Conservation (phyloP, 2,113 vertebrate genomes). For the Menura novaehollandiae region DNA sequence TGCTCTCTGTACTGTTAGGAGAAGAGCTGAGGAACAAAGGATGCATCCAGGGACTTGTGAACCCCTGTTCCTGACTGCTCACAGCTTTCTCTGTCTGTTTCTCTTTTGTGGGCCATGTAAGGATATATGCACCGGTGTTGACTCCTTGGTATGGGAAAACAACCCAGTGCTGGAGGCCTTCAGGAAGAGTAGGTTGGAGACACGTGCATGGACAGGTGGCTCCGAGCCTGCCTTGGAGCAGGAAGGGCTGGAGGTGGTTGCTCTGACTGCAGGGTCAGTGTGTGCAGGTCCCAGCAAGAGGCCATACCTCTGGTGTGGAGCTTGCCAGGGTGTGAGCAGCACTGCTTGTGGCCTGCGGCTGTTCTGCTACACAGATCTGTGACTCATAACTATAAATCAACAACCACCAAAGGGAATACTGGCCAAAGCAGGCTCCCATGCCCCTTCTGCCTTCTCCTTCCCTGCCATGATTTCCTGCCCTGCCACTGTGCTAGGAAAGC, state of each 20-base stretch:
- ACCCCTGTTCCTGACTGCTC: background rate
- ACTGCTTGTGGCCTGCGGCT: background rate
- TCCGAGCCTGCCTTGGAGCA: background rate
- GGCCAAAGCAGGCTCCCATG: background rate
- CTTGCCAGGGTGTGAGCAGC: background rate
- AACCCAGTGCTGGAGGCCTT: background rate
- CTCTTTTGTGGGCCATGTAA: background rate
- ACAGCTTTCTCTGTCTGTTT: background rate
- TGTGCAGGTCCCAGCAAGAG: background rate
- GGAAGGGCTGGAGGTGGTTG: background rate
- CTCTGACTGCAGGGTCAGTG: accelerated
- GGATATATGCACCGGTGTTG: background rate
- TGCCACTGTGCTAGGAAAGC: background rate
- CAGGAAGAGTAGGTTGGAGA: background rate
- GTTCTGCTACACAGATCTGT: background rate
- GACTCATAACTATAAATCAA: background rate
- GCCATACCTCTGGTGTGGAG: background rate
- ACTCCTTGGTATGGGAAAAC: background rate
- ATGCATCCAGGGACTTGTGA: background rate
- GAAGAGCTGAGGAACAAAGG: background rate
- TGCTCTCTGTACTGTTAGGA: background rate
- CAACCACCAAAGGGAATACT: background rate
- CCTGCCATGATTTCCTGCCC: accelerated
- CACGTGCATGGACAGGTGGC: accelerated
- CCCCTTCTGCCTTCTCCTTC: background rate